Conservation (phyloP, 2,888 invertebrate species). For the Campoplex nolae region DNA sequence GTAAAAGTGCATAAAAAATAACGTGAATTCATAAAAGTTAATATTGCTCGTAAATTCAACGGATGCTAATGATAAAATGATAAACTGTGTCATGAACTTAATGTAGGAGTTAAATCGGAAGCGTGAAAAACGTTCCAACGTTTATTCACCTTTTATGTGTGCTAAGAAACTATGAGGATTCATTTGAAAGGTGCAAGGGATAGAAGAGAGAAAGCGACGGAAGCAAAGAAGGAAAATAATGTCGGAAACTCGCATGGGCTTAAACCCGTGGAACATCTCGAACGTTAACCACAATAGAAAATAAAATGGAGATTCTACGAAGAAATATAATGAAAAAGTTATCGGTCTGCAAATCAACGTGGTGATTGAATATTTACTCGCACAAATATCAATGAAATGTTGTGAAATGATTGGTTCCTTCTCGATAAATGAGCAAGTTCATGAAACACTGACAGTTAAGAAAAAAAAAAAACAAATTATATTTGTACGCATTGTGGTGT, state of each 20-base stretch:
- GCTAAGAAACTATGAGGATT: neutral
- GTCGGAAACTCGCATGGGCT: neutral
- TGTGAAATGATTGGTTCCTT: neutral
- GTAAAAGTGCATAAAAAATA: neutral
- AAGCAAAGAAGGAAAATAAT: neutral
- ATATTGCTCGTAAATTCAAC: neutral
- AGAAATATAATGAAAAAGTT: neutral
- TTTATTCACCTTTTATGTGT: neutral
- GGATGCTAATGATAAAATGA: neutral
- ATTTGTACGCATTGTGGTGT: too few relatives aligned
- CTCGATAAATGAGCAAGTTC: neutral
- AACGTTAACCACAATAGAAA: neutral
- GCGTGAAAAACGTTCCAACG: neutral
- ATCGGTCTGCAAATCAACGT: neutral
- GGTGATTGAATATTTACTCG: neutral
- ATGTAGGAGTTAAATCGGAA: neutral
- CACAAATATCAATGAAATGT: neutral
- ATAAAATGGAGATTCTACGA: neutral
- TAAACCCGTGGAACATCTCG: neutral
- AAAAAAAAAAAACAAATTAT: too few relatives aligned
- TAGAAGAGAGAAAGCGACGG: neutral
- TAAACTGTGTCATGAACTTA: neutral
- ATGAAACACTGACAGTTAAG: neutral
- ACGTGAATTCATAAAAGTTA: neutral
- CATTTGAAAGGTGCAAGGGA: neutral